Conservation (phyloP, 2,888 invertebrate genomes). For the Acrobasis consociella region DNA sequence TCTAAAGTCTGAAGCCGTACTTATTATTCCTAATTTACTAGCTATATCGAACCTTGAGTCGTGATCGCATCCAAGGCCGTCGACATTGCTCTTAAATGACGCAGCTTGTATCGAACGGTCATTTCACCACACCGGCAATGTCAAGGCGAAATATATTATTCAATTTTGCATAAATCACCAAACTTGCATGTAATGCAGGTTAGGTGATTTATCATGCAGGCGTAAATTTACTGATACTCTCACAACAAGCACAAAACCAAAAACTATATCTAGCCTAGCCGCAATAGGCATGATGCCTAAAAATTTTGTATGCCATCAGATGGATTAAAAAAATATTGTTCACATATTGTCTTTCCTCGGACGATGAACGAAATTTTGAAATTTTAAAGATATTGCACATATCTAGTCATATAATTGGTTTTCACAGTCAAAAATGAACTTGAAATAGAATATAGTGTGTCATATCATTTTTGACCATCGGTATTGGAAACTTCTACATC, state of each 20-base stretch:
- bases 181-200: no score
- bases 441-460: no score
- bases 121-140: slow-evolving; percentile 65
- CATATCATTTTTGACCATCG: no score
- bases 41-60: slow-evolving; percentile 52
- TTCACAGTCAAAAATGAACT: no score
- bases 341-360: no score
- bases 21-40: slow-evolving; percentile 46
- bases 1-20: slow-evolving; percentile 47
- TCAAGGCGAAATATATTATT: slow-evolving; percentile 54
- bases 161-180: slow-evolving; percentile 12
- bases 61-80: slow-evolving; percentile 69
- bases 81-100: slow-evolving; percentile 72
- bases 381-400: no score
- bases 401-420: no score
- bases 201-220: slow-evolving; percentile 2
- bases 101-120: slow-evolving; percentile 68
- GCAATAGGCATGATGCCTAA: no score
- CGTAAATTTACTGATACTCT: background rate
- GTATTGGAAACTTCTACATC: no score
- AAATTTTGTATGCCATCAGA: no score
- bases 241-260: background rate
- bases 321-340: no score
- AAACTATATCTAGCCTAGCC: background rate
- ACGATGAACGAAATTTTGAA: no score